Evolutionary conservation across 2,888 invertebrate species (phyloP), one percentile per base, ranked within the genome.

Genomic region (Argyresthia albistria): DNA sequence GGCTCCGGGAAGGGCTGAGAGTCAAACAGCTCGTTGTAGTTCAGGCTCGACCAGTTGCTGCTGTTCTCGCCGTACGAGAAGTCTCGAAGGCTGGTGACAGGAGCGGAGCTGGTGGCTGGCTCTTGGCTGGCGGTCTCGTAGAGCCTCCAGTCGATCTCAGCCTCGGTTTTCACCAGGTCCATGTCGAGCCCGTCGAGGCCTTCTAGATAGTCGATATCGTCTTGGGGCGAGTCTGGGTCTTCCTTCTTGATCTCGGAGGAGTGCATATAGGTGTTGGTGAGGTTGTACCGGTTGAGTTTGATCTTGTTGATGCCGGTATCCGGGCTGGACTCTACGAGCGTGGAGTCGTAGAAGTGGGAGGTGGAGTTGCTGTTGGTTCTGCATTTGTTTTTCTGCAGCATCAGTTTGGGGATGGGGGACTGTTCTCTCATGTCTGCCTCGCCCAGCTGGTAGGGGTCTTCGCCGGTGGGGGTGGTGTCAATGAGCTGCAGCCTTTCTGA

Each of bases 341-440:
- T 60, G 0, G 68, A 60, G 49, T 80, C 79, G 53, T 77, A 80
- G 36, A 79, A 69, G 8, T 73, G 72, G 36, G 74, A 60, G 1
- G 68, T 25, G 6, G 25, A 25, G 25, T 25, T 25, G 25, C 25
- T 25, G 25, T 25, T 25, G 62, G 1, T 75, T 71, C 25, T 75
- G 74, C 46, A 25, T 25, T 76, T 80, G 0, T 73, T 73, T 59
- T 84, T 86, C 55, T 80, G 81, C 12, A 86, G 61, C 78, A 83
- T 81, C 4, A 86, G 63, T 56, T 82, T 82, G 1, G 84, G 84
- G n/a, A 86, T 86, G 0, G 86, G 86, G 0, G 86, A 84, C 53
- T 86, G 84, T 52, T 84, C 86, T 37, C 83, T 65, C 76, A 86
- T 76, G 46, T 86, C 86, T 0, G 84, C 84, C 55, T 86, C 86